Evolutionary conservation across 2,113 vertebrate genomes (phyloP).

Genomic region (Chloroceryle aenea): DNA sequence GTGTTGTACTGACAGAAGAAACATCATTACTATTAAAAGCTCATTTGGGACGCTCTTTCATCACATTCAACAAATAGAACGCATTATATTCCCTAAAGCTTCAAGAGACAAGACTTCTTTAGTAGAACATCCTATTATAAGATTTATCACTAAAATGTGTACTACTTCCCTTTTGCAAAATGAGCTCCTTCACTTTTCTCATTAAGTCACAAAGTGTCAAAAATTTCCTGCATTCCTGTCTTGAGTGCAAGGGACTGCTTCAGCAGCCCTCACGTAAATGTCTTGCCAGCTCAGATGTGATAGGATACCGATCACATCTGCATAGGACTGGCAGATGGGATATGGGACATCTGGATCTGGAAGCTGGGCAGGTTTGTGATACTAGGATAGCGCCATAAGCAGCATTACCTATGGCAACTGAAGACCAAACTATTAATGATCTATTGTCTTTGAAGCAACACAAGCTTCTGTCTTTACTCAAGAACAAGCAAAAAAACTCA

Average conservation of each 20-base stretch:
- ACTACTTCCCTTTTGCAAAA: background rate
- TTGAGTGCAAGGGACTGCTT: background rate
- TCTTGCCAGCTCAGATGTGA: background rate
- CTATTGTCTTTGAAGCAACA: background rate
- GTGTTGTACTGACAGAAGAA: background rate
- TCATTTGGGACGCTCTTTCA: background rate
- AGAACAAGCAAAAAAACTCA: background rate
- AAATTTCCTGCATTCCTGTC: background rate
- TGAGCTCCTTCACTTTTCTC: background rate
- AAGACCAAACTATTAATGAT: background rate
- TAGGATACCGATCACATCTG: background rate
- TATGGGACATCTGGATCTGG: too few species aligned
- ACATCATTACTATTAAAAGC: background rate
- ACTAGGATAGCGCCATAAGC: background rate
- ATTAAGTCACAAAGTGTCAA: background rate
- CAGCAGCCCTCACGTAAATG: background rate
- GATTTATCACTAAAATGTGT: background rate
- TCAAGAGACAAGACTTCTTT: background rate
- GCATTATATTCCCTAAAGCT: background rate
- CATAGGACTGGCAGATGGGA: background rate
- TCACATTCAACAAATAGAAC: background rate
- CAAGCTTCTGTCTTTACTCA: background rate
- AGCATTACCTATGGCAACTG: background rate
- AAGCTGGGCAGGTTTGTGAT: background rate
- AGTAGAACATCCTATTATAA: background rate